These are phyloP conservation scores for Phengaris arion DNA, from an alignment of 2,888 invertebrate genomes.

Conservation along the genomic window DNA sequence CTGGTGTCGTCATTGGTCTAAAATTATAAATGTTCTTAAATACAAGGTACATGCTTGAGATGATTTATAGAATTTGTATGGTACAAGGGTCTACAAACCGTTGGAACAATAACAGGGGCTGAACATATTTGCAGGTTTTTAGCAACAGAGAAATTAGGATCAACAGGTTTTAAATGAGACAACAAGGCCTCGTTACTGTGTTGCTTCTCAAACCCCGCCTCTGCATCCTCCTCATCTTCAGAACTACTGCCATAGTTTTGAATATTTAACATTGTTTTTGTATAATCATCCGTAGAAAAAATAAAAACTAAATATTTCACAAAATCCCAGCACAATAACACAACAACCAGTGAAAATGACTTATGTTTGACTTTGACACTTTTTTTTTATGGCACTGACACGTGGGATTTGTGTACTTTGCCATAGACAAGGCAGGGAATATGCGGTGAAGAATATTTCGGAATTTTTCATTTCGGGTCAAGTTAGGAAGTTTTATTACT, in stretches of 20 bases:
- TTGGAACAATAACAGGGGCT: conserved; percentile 90
- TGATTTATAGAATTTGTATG: conserved; percentile 1
- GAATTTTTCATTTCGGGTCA: no score
- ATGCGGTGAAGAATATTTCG: no score
- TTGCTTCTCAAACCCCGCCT: conserved; percentile 55
- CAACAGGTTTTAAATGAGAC: conserved; percentile 78
- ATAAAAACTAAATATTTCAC: conserved; percentile 1
- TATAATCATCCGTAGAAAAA: background rate
- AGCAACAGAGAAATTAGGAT: conserved; percentile 80
- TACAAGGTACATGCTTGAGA: background rate
- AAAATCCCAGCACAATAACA: conserved; percentile 14
- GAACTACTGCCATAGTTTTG: conserved; percentile 87
- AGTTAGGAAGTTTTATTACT: no score
- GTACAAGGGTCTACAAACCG: conserved; percentile 69
- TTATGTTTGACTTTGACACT: background rate
- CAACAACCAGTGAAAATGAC: background rate
- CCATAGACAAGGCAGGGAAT: no score
- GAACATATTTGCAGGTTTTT: conserved; percentile 86
- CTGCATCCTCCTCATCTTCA: conserved; percentile 82
- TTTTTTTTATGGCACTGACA: background rate
- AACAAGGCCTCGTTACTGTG: conserved; percentile 65
- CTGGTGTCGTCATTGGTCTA: conserved; percentile 86
- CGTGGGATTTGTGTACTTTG: no score
- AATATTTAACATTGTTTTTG: conserved; percentile 83
- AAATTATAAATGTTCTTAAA: conserved; percentile 40